Conservation (phyloP, 2,113 vertebrate species). For the Dipodomys stephensi region DNA sequence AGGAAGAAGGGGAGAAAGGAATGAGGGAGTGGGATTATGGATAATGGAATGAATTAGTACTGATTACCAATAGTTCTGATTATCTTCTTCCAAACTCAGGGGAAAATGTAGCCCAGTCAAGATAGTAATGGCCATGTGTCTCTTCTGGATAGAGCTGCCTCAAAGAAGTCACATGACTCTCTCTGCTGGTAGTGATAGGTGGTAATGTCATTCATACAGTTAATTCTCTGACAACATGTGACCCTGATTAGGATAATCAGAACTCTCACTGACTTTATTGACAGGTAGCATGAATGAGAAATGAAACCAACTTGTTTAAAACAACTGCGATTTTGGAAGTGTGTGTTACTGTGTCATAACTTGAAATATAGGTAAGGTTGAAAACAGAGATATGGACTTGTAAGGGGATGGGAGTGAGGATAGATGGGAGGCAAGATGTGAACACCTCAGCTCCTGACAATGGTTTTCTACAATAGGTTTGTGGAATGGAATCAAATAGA, state of each 20-base stretch:
- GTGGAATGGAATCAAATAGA: neutral
- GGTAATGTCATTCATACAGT: neutral
- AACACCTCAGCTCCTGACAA: neutral
- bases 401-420: neutral
- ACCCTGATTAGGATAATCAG: neutral
- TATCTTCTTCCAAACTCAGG: slow-evolving; percentile 7
- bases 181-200: neutral
- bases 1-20: neutral
- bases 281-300: neutral
- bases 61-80: neutral
- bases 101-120: neutral
- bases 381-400: neutral
- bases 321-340: neutral
- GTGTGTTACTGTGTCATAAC: neutral
- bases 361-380: neutral
- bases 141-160: neutral
- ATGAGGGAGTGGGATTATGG: neutral
- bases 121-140: neutral
- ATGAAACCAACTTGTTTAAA: neutral
- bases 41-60: neutral
- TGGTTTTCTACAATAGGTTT: neutral
- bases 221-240: neutral
- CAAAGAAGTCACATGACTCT: neutral
- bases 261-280: neutral
- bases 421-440: neutral